Evolutionary conservation across 2,888 invertebrate species (phyloP).

Genomic region (Oligia fasciuncula): DNA sequence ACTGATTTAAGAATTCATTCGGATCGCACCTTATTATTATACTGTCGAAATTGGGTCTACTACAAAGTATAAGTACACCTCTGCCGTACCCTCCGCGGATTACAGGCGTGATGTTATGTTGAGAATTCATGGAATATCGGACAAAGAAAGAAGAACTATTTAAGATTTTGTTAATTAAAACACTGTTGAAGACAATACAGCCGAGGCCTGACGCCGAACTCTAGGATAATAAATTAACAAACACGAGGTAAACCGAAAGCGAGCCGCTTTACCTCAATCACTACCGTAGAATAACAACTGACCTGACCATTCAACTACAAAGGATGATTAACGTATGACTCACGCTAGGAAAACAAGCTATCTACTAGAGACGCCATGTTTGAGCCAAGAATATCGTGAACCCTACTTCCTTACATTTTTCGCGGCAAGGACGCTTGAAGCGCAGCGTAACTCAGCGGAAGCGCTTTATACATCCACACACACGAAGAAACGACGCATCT

Average conservation of each 20-base stretch:
- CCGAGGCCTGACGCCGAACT: not conserved
- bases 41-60: not conserved
- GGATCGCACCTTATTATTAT: not conserved
- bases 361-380: slow-evolving; percentile 40
- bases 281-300: slow-evolving; percentile 27
- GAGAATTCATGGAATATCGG: not conserved
- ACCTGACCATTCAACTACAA: slow-evolving; percentile 36
- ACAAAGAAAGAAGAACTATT: not conserved
- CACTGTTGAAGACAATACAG: not conserved
- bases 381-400: slow-evolving; percentile 41
- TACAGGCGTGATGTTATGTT: not conserved
- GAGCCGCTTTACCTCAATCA: slow-evolving; percentile 36
- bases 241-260: slow-evolving; percentile 22
- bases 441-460: slow-evolving; percentile 67
- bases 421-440: slow-evolving; percentile 54
- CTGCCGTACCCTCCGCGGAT: not conserved
- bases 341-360: slow-evolving; percentile 53
- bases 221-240: slow-evolving; percentile 26
- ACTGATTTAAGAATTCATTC: not conserved
- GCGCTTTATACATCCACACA: slow-evolving; percentile 28
- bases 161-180: slow-evolving; percentile 3
- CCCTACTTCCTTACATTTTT: slow-evolving; percentile 61
- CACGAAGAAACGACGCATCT: slow-evolving; percentile 39
- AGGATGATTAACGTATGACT: slow-evolving; percentile 50
- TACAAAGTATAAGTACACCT: not conserved